These are phyloP conservation scores for Encarsia formosa DNA, from an alignment of 2,888 invertebrate genomes.

Conservation along the genomic window DNA sequence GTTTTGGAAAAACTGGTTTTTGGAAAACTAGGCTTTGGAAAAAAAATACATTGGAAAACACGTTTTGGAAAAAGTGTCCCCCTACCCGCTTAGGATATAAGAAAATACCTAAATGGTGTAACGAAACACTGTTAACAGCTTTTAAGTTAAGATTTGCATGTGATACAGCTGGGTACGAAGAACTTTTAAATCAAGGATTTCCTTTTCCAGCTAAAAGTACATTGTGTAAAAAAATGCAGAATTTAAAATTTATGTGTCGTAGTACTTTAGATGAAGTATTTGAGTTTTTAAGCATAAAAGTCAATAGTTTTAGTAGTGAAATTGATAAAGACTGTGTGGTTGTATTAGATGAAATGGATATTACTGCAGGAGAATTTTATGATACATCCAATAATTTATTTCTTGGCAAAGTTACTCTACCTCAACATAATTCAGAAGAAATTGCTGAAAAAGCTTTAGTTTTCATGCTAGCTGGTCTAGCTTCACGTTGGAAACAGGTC, in stretches of 20 bases:
- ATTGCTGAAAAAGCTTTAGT: conserved; percentile 34
- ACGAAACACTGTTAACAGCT: conserved; percentile 7
- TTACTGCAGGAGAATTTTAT: conserved; percentile 16
- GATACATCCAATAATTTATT: conserved; percentile 16
- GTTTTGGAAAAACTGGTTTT: too few species aligned
- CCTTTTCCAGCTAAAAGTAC: conserved; percentile 26
- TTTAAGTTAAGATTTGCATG: conserved; percentile 22
- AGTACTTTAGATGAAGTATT: not conserved
- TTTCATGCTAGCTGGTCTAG: conserved; percentile 35
- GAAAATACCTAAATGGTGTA: not conserved
- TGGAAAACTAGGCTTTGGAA: too few species aligned
- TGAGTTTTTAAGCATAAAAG: conserved; percentile 1
- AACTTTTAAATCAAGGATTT: conserved; percentile 18
- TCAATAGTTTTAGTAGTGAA: conserved; percentile 17
- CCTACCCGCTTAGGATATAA: too few species aligned
- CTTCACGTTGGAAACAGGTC: conserved; percentile 34
- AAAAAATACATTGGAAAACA: too few species aligned
- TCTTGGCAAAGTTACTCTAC: conserved; percentile 17
- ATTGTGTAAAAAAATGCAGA: conserved; percentile 19
- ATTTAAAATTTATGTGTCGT: conserved; percentile 16
- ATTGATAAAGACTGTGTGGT: conserved; percentile 22
- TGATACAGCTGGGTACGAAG: conserved; percentile 24
- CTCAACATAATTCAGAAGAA: conserved; percentile 10
- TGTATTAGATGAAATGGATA: conserved; percentile 27
- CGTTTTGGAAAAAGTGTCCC: too few species aligned